Evolutionary conservation across 2,113 vertebrate genomes (phyloP).

Genomic region (Eudyptes chrysolophus): DNA sequence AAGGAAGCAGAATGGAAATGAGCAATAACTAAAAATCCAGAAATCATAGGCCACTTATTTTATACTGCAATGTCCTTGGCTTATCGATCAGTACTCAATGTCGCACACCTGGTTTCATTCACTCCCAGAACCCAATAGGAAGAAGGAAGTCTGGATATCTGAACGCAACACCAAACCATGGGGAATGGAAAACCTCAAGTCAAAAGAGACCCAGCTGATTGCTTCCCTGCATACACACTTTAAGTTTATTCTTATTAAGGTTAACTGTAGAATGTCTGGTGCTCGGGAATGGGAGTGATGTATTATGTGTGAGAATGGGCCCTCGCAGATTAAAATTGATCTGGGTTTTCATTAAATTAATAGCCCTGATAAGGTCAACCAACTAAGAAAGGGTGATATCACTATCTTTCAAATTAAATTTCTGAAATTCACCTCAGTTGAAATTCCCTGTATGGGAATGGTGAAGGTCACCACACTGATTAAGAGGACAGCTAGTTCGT

Average conservation of each 20-base stretch:
- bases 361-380: conserved; percentile 5
- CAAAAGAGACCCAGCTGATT: not conserved
- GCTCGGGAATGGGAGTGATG: not conserved
- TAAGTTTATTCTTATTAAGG: not conserved
- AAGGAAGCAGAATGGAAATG: not conserved
- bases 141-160: not conserved
- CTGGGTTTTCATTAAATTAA: conserved; percentile 29
- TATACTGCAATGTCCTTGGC: not conserved
- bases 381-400: conserved; percentile 13
- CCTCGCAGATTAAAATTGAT: conserved; percentile 22
- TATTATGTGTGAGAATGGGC: not conserved
- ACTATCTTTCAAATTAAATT: conserved; percentile 28
- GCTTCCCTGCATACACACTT: not conserved
- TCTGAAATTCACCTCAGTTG: not conserved
- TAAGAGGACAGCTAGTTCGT: not conserved
- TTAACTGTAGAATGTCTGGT: not conserved
- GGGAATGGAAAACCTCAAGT: not conserved
- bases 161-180: not conserved
- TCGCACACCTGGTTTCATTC: not conserved
- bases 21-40: not conserved
- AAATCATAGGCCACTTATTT: not conserved
- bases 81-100: not conserved
- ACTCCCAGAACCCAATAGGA: not conserved
- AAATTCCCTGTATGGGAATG: conserved; percentile 32
- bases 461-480: conserved; percentile 11